Evolutionary conservation across 2,888 invertebrate species (phyloP).

Genomic region (Prenolepis imparis): DNA sequence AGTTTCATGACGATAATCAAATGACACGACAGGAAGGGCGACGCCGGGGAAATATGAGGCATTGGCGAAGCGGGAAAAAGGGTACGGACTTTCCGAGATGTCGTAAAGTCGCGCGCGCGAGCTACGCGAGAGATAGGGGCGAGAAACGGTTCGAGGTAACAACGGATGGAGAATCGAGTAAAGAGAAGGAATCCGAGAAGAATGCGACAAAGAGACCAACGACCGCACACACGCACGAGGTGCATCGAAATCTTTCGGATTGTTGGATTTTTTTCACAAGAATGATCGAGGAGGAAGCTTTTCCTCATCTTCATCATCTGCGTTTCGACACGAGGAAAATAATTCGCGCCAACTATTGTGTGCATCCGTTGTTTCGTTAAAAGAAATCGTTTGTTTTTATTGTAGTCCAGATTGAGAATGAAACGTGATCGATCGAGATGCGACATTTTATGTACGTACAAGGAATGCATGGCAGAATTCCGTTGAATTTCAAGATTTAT

Average conservation of each 20-base stretch:
- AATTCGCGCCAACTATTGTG: background rate
- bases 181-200: background rate
- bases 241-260: conserved; percentile 7
- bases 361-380: conserved; percentile 36
- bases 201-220: background rate
- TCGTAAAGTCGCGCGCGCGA: conserved; percentile 44
- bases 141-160: conserved; percentile 11
- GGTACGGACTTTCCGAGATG: conserved; percentile 16
- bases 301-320: conserved; percentile 14
- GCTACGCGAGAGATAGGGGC: conserved; percentile 21
- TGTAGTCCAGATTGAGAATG: conserved; percentile 33
- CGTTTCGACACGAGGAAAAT: conserved; percentile 7
- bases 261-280: conserved; percentile 4
- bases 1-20: conserved; percentile 65
- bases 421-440: conserved; percentile 29
- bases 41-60: conserved; percentile 31
- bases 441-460: background rate
- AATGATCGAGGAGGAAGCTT: background rate
- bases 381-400: conserved; percentile 1
- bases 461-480: conserved; percentile 1
- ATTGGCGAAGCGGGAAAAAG: conserved; percentile 36
- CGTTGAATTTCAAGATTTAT: background rate
- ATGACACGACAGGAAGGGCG: conserved; percentile 18
- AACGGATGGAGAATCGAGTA: background rate
- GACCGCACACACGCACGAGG: background rate